Conservation (phyloP, 2,113 vertebrate genomes). For the Malurus melanocephalus region DNA sequence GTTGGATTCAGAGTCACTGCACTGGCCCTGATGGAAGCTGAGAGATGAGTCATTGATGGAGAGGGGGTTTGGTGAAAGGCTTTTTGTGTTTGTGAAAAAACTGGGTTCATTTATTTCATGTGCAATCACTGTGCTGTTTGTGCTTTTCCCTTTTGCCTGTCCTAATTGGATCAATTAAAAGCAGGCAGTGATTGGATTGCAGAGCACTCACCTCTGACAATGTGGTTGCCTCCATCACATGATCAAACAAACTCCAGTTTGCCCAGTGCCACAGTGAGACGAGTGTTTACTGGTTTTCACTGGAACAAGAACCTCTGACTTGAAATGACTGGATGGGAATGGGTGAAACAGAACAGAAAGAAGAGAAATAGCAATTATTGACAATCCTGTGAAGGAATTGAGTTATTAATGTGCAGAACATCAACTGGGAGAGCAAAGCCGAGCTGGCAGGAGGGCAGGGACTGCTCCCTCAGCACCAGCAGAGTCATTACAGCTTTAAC, state of each 20-base stretch:
- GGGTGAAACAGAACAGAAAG: not conserved
- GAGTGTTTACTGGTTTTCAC: slow-evolving; percentile 72
- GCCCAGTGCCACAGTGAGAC: slow-evolving; percentile 71
- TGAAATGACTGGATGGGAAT: slow-evolving; percentile 71
- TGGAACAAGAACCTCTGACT: slow-evolving; percentile 72
- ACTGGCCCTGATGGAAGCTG: not conserved
- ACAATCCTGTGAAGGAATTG: not conserved
- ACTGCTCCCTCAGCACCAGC: not conserved
- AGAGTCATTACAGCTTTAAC: not conserved
- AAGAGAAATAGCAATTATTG: not conserved
- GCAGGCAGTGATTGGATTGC: not conserved
- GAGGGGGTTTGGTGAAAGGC: not conserved
- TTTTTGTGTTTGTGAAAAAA: not conserved
- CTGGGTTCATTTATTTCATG: not conserved
- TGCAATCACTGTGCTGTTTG: not conserved
- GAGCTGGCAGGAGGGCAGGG: not conserved
- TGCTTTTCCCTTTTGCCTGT: not conserved
- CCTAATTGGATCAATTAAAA: not conserved
- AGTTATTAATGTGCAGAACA: not conserved
- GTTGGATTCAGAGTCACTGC: not conserved
- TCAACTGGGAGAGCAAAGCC: not conserved
- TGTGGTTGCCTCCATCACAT: slow-evolving; percentile 77
- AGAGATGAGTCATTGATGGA: not conserved
- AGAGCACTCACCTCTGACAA: slow-evolving; percentile 56
- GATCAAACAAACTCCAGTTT: slow-evolving; percentile 87